Base-by-base conservation (phyloP, 2,113 vertebrate genomes). In the Syngnathus floridae region DNA sequence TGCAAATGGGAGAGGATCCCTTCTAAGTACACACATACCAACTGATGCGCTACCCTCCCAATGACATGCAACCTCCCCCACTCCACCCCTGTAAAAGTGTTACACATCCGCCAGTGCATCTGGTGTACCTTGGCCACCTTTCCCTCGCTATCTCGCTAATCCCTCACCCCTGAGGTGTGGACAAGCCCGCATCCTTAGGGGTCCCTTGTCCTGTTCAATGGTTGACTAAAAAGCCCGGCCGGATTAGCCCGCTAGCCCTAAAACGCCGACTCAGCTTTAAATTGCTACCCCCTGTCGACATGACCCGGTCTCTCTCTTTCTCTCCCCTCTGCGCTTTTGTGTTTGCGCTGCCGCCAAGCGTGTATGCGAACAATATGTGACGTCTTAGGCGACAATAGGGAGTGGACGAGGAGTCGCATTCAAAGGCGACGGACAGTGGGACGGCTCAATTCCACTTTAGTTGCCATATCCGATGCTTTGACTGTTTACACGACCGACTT, bases 191-290 rank as follows among this genome's bases (percentile, higher is more conserved):
- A 88, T 86, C 86, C 84, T 84, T 43, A 52, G 73, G 82, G 79
- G 82, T 88, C 81, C 26, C 85, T 86, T 85, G 86, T 88, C 85
- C 69, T 84, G 67, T 73, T 87, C 80, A 87, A 88, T 88, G 83
- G 86, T 69, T 46, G 86, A 83, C 82, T 85, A 86, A 90, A 87
- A 87, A 79, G 85, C 86, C 86, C 73, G 73, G 75, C 77, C 66
- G 83, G 87, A 91, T 92, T 91, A 91, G 69, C 65, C 75, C 75
- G 62, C 79, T 22, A 62, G 78, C 80, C 82, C 83, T 82, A 84
- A 86, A 88, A 90, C 86, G 87, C 90, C 82, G 89, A 88, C 88
- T 90, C 87, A 86, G 87, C 85, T 88, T 88, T 86, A 89, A 88
- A 84, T 72, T 78, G 71, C 74, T 66, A 68, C 73, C 79, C 77